Base-by-base conservation (phyloP, 23 tunicate genomes). In the Pegea sp. region DNA sequence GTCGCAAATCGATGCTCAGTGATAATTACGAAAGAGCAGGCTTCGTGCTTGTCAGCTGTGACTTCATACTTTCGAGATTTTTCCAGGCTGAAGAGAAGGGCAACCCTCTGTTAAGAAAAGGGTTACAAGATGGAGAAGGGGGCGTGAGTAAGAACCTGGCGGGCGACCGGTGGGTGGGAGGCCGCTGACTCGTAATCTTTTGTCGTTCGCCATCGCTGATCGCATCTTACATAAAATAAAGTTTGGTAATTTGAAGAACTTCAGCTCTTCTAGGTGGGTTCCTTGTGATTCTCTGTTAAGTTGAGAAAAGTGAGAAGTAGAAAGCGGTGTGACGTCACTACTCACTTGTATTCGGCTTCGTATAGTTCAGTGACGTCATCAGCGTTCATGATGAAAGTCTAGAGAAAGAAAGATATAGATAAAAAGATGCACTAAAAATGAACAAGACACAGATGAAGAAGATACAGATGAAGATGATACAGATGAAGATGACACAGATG, bases 301-400 rank as follows among this genome's bases (percentile, higher is more conserved):
- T 19, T 48, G 27, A 56, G 13, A 50, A 50, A 50, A 28, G 13
- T 24, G 27, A 25, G 6, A 56, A n/a, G 44, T 21, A 50, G 19
- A 56, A 8, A 23, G 27, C 19, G 8, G 60, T 19, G 27, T 23
- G 5, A 56, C 6, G 43, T 24, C 8, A 25, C 42, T 56, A 20
- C 8, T 18, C 42, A 84, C 95, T 84, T 84, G 72, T 84, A 84
- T 30, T 84, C 95, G 42, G 68, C 68, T n/a, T 84, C 67, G 27
- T 50, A 62, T 22, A 84, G 51, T 44, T 74, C 53, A 48, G 58
- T 61, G 21, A 84, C 79, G 51, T 84, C 84, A 3, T 84, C 95
- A 20, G 95, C 95, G 33, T 74, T 54, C 74, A 84, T 66, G 44
- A 84, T 62, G 32, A 84, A 84, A 1, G 95, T 74, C 93, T 81